Evolutionary conservation across 2,888 invertebrate genomes (phyloP).

Genomic region (Drosophila atripex): DNA sequence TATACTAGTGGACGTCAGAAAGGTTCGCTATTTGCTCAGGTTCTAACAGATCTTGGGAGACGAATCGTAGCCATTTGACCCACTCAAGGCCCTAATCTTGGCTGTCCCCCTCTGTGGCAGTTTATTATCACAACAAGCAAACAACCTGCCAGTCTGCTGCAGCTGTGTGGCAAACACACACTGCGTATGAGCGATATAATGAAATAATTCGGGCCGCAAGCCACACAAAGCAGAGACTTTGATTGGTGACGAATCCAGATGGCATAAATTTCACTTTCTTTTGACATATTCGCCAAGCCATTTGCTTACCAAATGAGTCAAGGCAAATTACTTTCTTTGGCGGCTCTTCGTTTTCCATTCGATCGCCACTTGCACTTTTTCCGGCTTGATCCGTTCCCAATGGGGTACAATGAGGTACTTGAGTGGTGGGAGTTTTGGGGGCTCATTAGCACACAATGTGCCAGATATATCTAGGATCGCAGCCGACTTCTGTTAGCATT

Average conservation of each 20-base stretch:
- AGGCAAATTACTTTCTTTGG: slow-evolving; percentile 19
- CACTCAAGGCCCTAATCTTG: slow-evolving; percentile 18
- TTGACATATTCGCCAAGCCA: slow-evolving; percentile 48
- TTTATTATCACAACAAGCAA: slow-evolving; percentile 20
- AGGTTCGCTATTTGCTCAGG: slow-evolving; percentile 4
- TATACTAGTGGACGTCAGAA: slow-evolving; percentile 12
- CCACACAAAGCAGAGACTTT: slow-evolving; percentile 41
- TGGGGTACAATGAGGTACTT: slow-evolving; percentile 6
- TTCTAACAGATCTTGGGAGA: slow-evolving; percentile 15
- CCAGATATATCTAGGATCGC: slow-evolving; percentile 17
- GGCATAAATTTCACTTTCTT: slow-evolving; percentile 68
- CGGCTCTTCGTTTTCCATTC: slow-evolving; percentile 1
- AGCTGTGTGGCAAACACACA: slow-evolving; percentile 21
- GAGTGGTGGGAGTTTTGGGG: slow-evolving; percentile 59
- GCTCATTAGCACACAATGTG: slow-evolving; percentile 76
- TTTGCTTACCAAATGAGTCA: slow-evolving; percentile 56
- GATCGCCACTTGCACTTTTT: slow-evolving; percentile 25
- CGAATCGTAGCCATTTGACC: slow-evolving; percentile 40
- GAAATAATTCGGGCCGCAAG: neutral
- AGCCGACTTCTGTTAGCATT: slow-evolving; percentile 40
- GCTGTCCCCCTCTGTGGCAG: slow-evolving; percentile 21
- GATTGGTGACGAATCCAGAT: slow-evolving; percentile 62
- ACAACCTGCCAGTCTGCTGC: slow-evolving; percentile 13
- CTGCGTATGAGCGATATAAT: slow-evolving; percentile 25
- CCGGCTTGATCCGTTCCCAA: slow-evolving; percentile 13